These are phyloP conservation scores for Platanista minor DNA, from an alignment of 2,113 vertebrate genomes.

Conservation along the genomic window DNA sequence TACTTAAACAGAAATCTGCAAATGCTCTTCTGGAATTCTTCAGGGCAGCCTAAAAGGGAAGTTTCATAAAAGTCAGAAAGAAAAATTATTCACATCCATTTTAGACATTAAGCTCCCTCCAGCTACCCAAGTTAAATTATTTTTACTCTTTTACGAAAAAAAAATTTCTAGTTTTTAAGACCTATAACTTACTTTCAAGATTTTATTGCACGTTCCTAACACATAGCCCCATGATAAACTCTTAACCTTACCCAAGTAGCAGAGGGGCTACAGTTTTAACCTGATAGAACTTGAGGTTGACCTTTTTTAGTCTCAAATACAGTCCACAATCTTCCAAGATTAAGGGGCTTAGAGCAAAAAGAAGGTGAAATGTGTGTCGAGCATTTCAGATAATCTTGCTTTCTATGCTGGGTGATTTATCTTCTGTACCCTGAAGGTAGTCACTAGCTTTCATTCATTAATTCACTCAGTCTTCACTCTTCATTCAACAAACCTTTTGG, in stretches of 20 bases:
- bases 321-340: not conserved
- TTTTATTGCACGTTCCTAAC: not conserved
- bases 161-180: not conserved
- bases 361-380: not conserved
- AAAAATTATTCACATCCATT: not conserved
- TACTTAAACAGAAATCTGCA: conserved; percentile 17
- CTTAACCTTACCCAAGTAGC: not conserved
- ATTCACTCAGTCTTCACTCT: not conserved
- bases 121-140: not conserved
- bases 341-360: not conserved
- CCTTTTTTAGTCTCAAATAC: not conserved
- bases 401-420: not conserved
- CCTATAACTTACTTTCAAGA: not conserved
- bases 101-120: not conserved
- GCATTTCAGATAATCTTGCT: not conserved
- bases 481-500: not conserved
- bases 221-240: not conserved
- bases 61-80: not conserved
- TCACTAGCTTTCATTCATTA: not conserved
- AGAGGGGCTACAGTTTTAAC: not conserved
- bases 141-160: not conserved
- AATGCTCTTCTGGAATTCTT: not conserved
- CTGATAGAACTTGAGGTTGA: not conserved
- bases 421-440: not conserved
- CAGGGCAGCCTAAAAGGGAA: not conserved